Base-by-base conservation (phyloP, 2,888 invertebrate species). In the Pomacea canaliculata region DNA sequence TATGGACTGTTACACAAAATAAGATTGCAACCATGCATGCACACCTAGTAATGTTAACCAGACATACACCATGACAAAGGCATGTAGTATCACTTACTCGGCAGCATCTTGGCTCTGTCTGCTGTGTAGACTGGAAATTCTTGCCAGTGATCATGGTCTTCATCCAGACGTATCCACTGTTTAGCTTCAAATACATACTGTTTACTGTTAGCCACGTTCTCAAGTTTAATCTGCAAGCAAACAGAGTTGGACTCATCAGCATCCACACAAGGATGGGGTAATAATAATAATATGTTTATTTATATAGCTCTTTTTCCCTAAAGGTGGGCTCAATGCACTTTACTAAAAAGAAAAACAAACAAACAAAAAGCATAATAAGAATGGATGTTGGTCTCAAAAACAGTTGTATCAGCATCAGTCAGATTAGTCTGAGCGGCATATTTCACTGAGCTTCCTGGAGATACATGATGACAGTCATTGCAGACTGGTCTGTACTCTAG, bases 111-210 rank as follows among this genome's bases (percentile, higher is more conserved):
- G 60, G 60, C 59, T 60, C 76, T 69, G 56, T 83, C 76, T 56
- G 66, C 74, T 49, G 63, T 70, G 60, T 77, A 73, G 13, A 86
- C 81, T 27, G 87, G 84, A 23, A 86, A 78, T 76, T 88, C 88
- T 69, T 81, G 76, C 86, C 86, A 86, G 80, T 81, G 84, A 72
- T 87, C 86, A 12, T 72, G 71, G 27, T 82, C 79, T 37, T 81
- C 78, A 63, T 82, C 83, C 65, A 82, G 76, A 69, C 81, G 78
- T 49, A 87, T 68, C 76, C 80, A 81, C 19, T 81, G 79, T 19
- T 81, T 78, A 37, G 79, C 78, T 37, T 81, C 79, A 75, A 85
- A 80, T n/a, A 76, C 77, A 78, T 82, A 85, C 74, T 83, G 83
- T 62, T 76, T 73, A 7, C 76, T 82, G 16, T 79, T 80, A 46